Base-by-base conservation (phyloP, 2,888 invertebrate genomes). In the Vanessa cardui region DNA sequence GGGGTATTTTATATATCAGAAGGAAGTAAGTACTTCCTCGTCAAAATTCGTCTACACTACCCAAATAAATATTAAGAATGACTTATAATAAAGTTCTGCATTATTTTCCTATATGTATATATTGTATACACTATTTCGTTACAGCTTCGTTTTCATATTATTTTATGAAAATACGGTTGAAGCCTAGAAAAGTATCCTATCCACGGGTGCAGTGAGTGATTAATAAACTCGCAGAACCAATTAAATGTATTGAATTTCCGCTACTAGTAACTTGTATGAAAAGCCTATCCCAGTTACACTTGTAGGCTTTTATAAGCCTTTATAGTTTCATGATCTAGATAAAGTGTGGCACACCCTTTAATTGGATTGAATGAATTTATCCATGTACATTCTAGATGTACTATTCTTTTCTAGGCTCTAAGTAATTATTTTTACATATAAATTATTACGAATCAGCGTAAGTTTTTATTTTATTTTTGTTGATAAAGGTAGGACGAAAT, bases 221-320 rank as follows among this genome's bases (percentile, higher is more conserved):
- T 6, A 64, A 58, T 50, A 64, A 58, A 58, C 16, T 9, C 47
- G 12, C 2, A 52, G 16, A 26, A 31, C 49, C 49, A 64, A 64
- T 64, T 64, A 64, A 58, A 49, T 39, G 64, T 58, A 64, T 64
- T 64, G 39, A 39, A 16, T 47, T 21, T 16, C 47, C 21, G 64
- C 47, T 33, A 6, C n/a, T 49, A 20, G 7, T 39, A 18, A 49
- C 21, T 21, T 21, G 52, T 31, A 31, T 26, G 52, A 54, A 50
- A 21, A 50, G 21, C 50, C 21, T 39, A 39, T 39, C 39, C 39
- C 12, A 20, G 21, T 16, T 47, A 46, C 60, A 61, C 61, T 66
- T 56, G 60, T 60, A 60, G 54, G 66, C 33, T 66, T 66, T 59
- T 39, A 66, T 61, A 44, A 26, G 21, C 50, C 50, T 45, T 54